Evolutionary conservation across 2,113 vertebrate genomes (phyloP).

Genomic region (Eulemur rufifrons): DNA sequence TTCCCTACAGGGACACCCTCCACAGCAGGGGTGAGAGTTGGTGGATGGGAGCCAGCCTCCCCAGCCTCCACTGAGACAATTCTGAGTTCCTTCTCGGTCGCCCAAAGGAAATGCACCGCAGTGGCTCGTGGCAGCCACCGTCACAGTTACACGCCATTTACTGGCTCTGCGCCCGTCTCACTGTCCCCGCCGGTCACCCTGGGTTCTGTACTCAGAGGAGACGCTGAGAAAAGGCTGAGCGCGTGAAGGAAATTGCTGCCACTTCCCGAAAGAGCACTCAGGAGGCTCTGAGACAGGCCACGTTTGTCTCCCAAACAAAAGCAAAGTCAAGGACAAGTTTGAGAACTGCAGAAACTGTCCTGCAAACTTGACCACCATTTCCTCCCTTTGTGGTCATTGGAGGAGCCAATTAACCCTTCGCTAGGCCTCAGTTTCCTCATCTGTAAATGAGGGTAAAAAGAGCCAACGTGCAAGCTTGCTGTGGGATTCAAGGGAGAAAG

Average conservation of each 20-base stretch:
- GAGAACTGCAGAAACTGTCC: not conserved
- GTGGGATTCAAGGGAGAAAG: not conserved
- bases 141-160: too few species aligned
- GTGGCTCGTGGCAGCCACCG: fast-evolving
- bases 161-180: not conserved
- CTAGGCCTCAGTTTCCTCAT: not conserved
- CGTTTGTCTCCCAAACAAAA: not conserved
- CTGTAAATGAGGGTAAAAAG: not conserved
- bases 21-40: not conserved
- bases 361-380: too few species aligned
- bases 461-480: too few species aligned
- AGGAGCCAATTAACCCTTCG: not conserved
- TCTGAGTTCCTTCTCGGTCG: not conserved
- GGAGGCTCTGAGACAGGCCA: not conserved
- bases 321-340: not conserved
- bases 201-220: not conserved
- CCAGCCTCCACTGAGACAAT: not conserved
- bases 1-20: not conserved
- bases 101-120: fast-evolving
- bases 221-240: not conserved
- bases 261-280: not conserved
- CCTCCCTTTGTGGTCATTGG: not conserved
- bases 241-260: not conserved
- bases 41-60: not conserved
- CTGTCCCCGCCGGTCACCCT: not conserved